Percentiles rank a stretch among this genome's conserved stretches.
Conservation (phyloP, 2,797 vertebrate species). For the Xyrichtys novacula region DNA sequence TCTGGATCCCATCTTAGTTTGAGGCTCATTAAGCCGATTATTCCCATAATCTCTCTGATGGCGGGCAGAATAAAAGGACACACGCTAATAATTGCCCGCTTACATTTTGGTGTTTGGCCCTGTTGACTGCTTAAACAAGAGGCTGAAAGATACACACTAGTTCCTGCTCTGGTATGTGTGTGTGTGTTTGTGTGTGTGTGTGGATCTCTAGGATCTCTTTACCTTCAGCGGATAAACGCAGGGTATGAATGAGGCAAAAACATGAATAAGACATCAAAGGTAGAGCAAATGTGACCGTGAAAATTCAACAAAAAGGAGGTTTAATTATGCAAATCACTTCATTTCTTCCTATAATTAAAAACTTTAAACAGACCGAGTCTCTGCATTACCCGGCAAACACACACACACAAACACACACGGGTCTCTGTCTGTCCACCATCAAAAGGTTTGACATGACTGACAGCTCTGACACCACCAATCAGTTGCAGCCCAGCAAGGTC, state of each 20-base stretch:
- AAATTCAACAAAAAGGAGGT: slow-evolving; percentile 4
- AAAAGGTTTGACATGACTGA: slow-evolving; percentile 84
- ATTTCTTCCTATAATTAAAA: neutral
- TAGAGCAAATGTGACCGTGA: neutral
- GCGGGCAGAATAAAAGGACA: slow-evolving; percentile 64
- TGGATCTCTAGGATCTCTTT: neutral
- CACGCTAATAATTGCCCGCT: slow-evolving; percentile 69
- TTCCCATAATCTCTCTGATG: slow-evolving; percentile 75
- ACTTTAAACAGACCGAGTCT: slow-evolving; percentile 2
- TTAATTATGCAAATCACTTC: neutral
- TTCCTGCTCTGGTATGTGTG: neutral
- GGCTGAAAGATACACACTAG: slow-evolving; percentile 21
- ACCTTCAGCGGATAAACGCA: slow-evolving; percentile 18
- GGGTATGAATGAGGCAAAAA: neutral
- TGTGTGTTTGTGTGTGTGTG: slow-evolving; percentile 16
- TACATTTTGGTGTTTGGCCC: slow-evolving; percentile 62
- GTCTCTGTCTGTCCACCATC: slow-evolving; percentile 68
- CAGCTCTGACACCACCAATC: slow-evolving; percentile 90
- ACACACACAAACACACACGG: slow-evolving; percentile 20
- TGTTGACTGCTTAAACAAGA: slow-evolving; percentile 33
- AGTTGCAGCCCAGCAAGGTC: slow-evolving; percentile 91
- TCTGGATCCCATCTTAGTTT: slow-evolving; percentile 71
- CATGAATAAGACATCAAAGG: neutral
- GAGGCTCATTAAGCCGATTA: slow-evolving; percentile 78
- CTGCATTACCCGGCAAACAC: neutral